A percentile compares a stretch with the other conserved stretches of the same genome.
Evolutionary conservation across 1,140 invertebrate species (phyloP).

Genomic region (Heliothis virescens): DNA sequence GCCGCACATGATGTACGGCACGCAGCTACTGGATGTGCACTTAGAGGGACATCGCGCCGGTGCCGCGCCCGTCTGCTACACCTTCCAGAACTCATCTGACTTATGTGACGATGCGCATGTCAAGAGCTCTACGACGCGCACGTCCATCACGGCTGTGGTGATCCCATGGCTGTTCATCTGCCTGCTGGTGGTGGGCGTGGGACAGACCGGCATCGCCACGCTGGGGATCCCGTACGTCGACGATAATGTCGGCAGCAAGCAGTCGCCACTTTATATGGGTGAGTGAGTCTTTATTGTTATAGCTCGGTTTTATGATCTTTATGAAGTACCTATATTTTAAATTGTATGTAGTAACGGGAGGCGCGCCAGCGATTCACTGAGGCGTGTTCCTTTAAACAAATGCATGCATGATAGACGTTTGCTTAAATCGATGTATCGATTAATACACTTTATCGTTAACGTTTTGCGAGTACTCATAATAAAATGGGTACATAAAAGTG

Average conservation of each 20-base stretch:
- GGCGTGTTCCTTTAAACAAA: constrained; percentile 20
- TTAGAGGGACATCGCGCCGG: constrained; percentile 86
- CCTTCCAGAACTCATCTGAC: constrained; percentile 61
- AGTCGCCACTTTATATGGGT: constrained; percentile 98
- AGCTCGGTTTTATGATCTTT: neutral
- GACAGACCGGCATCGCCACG: constrained; percentile 96
- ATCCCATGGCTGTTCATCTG: constrained; percentile 95
- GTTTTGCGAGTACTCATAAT: constrained; percentile 47
- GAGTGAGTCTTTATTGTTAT: constrained; percentile 73
- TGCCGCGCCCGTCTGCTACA: constrained; percentile 70
- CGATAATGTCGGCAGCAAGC: constrained; percentile 96
- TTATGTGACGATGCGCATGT: constrained; percentile 75
- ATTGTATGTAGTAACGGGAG: constrained; percentile 8
- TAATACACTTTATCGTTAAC: constrained; percentile 6
- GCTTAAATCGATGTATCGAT: constrained; percentile 2
- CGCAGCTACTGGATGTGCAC: constrained; percentile 89
- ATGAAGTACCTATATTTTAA: constrained; percentile 26
- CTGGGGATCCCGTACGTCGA: constrained; percentile 98
- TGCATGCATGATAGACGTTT: constrained; percentile 1
- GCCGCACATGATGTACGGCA: constrained; percentile 93
- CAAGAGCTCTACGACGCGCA: constrained; percentile 87
- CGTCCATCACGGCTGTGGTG: constrained; percentile 92
- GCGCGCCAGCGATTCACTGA: constrained; percentile 4
- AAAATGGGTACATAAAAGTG: constrained; percentile 61
- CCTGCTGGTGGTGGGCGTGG: constrained; percentile 95